These are phyloP conservation scores for Peromyscus nudipes DNA, from an alignment of 2,797 vertebrate genomes.

Conservation along the genomic window DNA sequence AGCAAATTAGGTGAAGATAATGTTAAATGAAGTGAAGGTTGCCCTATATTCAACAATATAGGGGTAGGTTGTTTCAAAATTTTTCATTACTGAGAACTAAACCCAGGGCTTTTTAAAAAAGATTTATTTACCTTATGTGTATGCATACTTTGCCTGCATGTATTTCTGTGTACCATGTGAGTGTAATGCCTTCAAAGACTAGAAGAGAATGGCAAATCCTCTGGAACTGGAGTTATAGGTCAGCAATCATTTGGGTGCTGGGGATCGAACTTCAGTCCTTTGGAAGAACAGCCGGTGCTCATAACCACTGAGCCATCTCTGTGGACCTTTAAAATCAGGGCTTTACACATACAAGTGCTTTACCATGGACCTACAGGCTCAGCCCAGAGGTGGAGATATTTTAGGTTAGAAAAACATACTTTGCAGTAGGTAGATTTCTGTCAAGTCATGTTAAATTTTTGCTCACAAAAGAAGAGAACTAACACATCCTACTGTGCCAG, in stretches of 20 bases:
- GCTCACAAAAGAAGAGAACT: not conserved
- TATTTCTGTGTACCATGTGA: not conserved
- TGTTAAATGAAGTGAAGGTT: not conserved
- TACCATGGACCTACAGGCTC: no score
- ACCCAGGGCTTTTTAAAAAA: not conserved
- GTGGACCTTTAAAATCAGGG: not conserved
- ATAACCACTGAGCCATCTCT: not conserved
- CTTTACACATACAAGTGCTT: not conserved
- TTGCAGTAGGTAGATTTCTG: not conserved
- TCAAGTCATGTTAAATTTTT: not conserved
- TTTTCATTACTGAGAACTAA: not conserved
- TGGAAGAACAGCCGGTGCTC: not conserved
- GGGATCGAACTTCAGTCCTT: not conserved
- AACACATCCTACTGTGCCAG: not conserved
- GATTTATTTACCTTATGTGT: not conserved
- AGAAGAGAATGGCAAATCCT: not conserved
- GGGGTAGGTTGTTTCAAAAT: not conserved
- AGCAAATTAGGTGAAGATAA: not conserved
- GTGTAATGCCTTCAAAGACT: not conserved
- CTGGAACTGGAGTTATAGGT: not conserved
- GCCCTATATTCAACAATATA: constrained; percentile 1
- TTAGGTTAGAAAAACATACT: not conserved
- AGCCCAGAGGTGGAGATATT: not conserved
- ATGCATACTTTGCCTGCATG: not conserved
- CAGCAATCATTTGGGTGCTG: not conserved